Evolutionary conservation across 2,113 vertebrate genomes (phyloP).

Genomic region (Dissostichus mawsoni): DNA sequence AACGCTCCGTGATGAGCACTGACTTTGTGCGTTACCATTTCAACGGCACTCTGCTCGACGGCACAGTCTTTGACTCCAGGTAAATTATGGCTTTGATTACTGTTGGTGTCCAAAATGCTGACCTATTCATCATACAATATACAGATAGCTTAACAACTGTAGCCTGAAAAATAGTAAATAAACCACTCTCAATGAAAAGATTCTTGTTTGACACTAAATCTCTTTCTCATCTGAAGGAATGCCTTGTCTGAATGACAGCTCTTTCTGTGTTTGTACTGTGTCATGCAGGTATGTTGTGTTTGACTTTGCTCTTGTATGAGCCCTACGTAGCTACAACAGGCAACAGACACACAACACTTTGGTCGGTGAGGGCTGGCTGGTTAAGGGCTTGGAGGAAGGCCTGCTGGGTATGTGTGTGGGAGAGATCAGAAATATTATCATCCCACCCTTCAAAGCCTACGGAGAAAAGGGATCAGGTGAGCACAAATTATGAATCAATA

Average conservation of each 20-base stretch:
- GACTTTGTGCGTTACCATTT: conserved; percentile 97
- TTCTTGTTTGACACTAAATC: not conserved
- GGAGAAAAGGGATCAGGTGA: conserved; percentile 95
- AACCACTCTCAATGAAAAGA: not conserved
- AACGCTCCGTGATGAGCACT: conserved; percentile 87
- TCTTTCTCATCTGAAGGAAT: conserved; percentile 1
- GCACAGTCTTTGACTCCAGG: conserved; percentile 93
- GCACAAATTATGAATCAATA: not conserved
- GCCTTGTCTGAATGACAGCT: conserved; percentile 24
- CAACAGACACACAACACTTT: conserved; percentile 91
- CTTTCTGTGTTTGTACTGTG: conserved; percentile 58
- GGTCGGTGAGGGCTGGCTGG: conserved; percentile 92
- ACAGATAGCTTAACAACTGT: not conserved
- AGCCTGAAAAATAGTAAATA: not conserved
- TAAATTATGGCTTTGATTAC: conserved; percentile 49
- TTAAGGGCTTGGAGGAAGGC: conserved; percentile 96
- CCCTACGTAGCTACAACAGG: conserved; percentile 85
- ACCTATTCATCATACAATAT: too few species aligned
- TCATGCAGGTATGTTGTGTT: conserved; percentile 72
- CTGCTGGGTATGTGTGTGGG: conserved; percentile 96
- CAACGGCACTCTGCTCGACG: conserved; percentile 93
- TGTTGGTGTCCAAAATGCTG: not conserved
- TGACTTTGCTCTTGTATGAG: conserved; percentile 76
- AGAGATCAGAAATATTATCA: conserved; percentile 91
- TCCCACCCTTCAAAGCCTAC: conserved; percentile 95